Conservation (phyloP, 2,113 vertebrate genomes). For the Siphamia tubifer region DNA sequence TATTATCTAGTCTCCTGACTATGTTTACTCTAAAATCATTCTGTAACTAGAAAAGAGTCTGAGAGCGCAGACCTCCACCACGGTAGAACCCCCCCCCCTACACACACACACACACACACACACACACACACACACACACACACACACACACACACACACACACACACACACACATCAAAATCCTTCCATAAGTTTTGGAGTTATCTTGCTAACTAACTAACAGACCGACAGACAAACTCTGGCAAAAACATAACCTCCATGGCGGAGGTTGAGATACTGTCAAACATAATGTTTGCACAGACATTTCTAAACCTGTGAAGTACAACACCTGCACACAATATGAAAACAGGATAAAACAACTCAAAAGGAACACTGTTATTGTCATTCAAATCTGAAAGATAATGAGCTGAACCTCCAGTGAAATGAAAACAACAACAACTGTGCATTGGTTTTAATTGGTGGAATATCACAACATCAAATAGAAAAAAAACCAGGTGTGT, state of each 20-base stretch:
- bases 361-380: not conserved
- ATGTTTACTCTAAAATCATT: not conserved
- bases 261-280: not conserved
- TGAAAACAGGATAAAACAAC: not conserved
- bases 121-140: too few relatives aligned
- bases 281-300: not conserved
- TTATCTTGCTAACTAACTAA: too few relatives aligned
- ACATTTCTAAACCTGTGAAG: not conserved
- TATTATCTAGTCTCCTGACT: too few relatives aligned
- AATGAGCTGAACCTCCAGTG: constrained; percentile 9
- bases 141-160: too few relatives aligned
- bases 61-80: too few relatives aligned
- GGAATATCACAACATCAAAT: not conserved
- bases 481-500: not conserved
- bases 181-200: too few relatives aligned
- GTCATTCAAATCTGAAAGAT: not conserved
- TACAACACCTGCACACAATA: not conserved
- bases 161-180: too few relatives aligned
- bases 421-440: constrained; percentile 4
- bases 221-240: too few relatives aligned
- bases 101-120: too few relatives aligned
- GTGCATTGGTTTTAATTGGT: constrained; percentile 19
- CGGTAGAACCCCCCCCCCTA: too few relatives aligned
- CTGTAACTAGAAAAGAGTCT: not conserved
- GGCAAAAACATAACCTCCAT: too few relatives aligned